Evolutionary conservation across 2,797 vertebrate genomes (phyloP).

Genomic region (Squalus acanthias): DNA sequence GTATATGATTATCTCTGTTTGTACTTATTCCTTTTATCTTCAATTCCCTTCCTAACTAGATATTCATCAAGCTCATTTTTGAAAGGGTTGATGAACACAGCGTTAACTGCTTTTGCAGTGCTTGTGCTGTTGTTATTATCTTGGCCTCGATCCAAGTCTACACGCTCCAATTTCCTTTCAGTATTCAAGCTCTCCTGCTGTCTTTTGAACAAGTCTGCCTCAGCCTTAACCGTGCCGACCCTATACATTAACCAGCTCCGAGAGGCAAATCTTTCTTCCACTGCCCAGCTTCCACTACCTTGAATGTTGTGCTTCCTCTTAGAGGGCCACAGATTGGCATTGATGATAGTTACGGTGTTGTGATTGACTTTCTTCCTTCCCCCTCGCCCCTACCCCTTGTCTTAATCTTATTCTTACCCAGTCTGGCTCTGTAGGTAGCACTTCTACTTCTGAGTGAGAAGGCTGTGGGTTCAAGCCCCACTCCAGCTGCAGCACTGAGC

Average conservation of each 20-base stretch:
- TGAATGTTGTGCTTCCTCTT: neutral
- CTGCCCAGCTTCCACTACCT: neutral
- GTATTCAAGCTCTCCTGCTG: neutral
- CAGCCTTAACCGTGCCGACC: neutral
- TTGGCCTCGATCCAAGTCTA: neutral
- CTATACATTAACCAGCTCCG: neutral
- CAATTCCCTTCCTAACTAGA: slow-evolving; percentile 30
- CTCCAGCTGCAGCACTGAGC: too few relatives aligned
- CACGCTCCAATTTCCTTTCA: too few relatives aligned
- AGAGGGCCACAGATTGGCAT: neutral
- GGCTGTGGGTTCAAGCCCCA: too few relatives aligned
- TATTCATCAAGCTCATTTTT: slow-evolving; percentile 19
- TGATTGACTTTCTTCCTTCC: neutral
- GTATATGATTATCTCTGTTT: slow-evolving; percentile 24
- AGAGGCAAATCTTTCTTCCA: neutral
- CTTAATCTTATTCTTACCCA: neutral
- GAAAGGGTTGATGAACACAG: neutral
- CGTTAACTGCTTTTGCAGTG: neutral
- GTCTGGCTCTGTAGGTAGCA: neutral
- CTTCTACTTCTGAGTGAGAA: neutral
- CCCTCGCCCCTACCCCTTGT: neutral
- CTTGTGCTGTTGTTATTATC: neutral
- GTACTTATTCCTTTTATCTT: slow-evolving; percentile 27
- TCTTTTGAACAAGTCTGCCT: neutral
- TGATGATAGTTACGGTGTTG: neutral